Percentiles rank a stretch among this genome's conserved stretches.
Evolutionary conservation across 2,888 invertebrate genomes (phyloP).

Genomic region (Coleophora flavipennella): DNA sequence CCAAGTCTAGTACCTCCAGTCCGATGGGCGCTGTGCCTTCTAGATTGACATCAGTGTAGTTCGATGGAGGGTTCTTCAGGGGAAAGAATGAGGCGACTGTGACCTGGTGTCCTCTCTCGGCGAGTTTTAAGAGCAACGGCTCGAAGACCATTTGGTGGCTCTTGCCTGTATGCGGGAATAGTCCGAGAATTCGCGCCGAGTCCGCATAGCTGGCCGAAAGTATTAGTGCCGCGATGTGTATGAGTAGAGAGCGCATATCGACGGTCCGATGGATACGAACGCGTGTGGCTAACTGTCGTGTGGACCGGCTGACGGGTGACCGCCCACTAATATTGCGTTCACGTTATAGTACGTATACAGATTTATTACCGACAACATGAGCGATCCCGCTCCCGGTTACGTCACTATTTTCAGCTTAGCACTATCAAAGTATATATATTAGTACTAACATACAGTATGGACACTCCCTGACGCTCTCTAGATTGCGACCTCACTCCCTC

Average conservation of each 20-base stretch:
- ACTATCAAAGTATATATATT: too few relatives aligned
- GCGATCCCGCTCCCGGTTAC: too few relatives aligned
- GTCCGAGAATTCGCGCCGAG: constrained; percentile 66
- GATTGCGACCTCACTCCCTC: too few relatives aligned
- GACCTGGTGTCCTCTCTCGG: constrained; percentile 72
- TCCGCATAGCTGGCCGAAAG: constrained; percentile 30
- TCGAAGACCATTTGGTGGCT: constrained; percentile 77
- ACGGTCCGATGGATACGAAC: not conserved
- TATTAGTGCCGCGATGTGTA: constrained; percentile 21
- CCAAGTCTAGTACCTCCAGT: constrained; percentile 45
- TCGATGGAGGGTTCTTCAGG: constrained; percentile 49
- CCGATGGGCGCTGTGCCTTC: constrained; percentile 46
- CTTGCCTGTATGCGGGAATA: constrained; percentile 73
- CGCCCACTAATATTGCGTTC: too few relatives aligned
- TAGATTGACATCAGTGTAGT: constrained; percentile 56
- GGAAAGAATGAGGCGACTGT: constrained; percentile 76
- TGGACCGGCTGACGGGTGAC: too few relatives aligned
- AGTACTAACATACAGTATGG: too few relatives aligned
- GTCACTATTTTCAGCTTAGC: too few relatives aligned
- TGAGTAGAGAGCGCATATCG: too few relatives aligned
- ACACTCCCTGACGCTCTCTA: too few relatives aligned
- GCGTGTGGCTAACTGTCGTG: too few relatives aligned
- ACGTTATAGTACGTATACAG: too few relatives aligned
- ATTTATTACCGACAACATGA: too few relatives aligned
- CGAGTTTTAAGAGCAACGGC: constrained; percentile 66